A percentile compares a stretch with the other conserved stretches of the same genome.
phyloP scores from a whole-genome alignment of 2,888 invertebrate species.

The Thelaira solivaga region DNA sequence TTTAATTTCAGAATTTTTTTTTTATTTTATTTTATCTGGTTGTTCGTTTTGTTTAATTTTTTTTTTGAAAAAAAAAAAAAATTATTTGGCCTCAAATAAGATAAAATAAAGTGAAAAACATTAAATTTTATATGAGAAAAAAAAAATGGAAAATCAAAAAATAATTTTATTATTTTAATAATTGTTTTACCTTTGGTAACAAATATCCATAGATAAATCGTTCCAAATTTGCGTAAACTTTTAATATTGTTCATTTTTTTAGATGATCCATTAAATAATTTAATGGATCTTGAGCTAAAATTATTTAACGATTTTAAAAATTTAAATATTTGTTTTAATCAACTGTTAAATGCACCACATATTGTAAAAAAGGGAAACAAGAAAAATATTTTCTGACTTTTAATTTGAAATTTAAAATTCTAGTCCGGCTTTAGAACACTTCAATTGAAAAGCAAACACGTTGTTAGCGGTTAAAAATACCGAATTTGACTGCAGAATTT shows the following conservation, averaged over 20 bases:
- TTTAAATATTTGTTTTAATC: neutral
- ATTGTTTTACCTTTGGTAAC: slow-evolving; percentile 42
- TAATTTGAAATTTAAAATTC: too few species aligned
- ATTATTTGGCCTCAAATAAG: too few species aligned
- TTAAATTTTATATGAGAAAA: too few species aligned
- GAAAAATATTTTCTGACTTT: neutral
- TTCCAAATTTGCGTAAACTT: slow-evolving; percentile 51
- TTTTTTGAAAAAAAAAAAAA: too few species aligned
- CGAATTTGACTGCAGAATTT: slow-evolving; percentile 42
- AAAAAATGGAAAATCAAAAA: too few species aligned
- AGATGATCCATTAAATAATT: slow-evolving; percentile 45
- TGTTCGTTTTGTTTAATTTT: too few species aligned
- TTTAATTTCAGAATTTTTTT: too few species aligned
- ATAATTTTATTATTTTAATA: neutral
- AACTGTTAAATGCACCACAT: slow-evolving; percentile 53
- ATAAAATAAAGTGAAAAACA: too few species aligned
- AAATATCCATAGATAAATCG: slow-evolving; percentile 54
- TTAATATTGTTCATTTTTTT: slow-evolving; percentile 40
- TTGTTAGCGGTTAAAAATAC: neutral
- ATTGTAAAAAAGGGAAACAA: slow-evolving; percentile 5
- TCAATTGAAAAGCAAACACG: neutral
- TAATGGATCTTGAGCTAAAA: neutral
- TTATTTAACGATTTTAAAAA: neutral
- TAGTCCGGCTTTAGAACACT: neutral
- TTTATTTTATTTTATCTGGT: too few species aligned